Evolutionary conservation across 2,113 vertebrate species (phyloP).

Genomic region (Rhinopomastus cyanomelas): DNA sequence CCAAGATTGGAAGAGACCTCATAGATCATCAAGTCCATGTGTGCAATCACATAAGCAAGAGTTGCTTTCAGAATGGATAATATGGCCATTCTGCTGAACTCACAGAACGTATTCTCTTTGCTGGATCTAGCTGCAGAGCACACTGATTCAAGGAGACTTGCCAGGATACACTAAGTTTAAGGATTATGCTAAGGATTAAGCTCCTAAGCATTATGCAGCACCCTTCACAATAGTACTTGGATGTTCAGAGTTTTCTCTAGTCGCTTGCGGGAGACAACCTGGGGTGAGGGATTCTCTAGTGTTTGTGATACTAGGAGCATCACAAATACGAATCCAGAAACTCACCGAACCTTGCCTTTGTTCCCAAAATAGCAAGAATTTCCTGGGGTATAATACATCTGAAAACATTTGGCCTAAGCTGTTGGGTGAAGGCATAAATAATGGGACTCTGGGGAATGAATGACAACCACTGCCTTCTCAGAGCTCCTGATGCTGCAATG

Average conservation of each 20-base stretch:
- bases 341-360: background rate
- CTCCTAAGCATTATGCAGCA: background rate
- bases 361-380: conserved; percentile 1
- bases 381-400: background rate
- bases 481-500: background rate
- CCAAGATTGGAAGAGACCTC: no score
- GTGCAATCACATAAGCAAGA: background rate
- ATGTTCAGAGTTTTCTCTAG: background rate
- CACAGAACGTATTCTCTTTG: background rate
- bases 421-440: background rate
- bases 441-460: background rate
- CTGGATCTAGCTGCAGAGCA: background rate
- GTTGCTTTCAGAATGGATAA: background rate
- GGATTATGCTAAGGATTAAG: conserved; percentile 24
- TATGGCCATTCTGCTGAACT: conserved; percentile 6
- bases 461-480: background rate
- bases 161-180: background rate
- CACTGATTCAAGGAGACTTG: conserved; percentile 4
- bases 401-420: background rate
- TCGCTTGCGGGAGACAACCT: background rate
- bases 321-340: background rate
- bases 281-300: background rate
- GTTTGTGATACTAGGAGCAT: background rate
- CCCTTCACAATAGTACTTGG: background rate
- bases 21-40: no score